Evolutionary conservation across 2,797 vertebrate genomes (phyloP).

Genomic region (Pristis pectinata): DNA sequence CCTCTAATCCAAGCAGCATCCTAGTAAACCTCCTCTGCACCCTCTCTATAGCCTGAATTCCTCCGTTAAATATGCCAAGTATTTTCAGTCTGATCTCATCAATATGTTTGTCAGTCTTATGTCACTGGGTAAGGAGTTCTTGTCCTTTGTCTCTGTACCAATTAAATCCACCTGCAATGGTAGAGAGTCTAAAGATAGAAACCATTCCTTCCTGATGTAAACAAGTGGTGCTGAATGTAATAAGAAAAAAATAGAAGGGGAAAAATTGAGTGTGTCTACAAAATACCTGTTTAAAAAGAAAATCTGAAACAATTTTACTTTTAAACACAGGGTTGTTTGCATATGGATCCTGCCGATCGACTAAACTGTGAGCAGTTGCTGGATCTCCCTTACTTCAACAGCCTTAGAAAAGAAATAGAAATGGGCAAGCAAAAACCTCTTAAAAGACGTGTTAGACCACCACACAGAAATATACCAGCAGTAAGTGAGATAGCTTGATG

Average conservation of each 20-base stretch:
- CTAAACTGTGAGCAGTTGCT: constrained; percentile 80
- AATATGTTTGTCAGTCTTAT: neutral
- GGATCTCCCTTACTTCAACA: constrained; percentile 79
- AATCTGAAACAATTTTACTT: neutral
- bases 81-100: neutral
- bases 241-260: neutral
- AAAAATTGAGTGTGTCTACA: neutral
- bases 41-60: too few relatives aligned
- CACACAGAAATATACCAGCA: constrained; percentile 68
- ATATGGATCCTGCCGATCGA: constrained; percentile 80
- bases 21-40: too few relatives aligned
- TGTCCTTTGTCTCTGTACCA: constrained; percentile 11
- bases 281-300: neutral
- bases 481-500: constrained; percentile 53
- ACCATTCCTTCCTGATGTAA: neutral
- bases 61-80: neutral
- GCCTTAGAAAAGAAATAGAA: constrained; percentile 60
- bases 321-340: constrained; percentile 68
- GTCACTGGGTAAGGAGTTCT: neutral
- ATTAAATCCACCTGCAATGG: neutral
- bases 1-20: too few relatives aligned
- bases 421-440: constrained; percentile 52
- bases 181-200: neutral
- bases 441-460: constrained; percentile 58
- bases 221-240: neutral